These are phyloP conservation scores for Bombus waltoni DNA, from an alignment of 1,140 invertebrate species.

Conservation along the genomic window DNA sequence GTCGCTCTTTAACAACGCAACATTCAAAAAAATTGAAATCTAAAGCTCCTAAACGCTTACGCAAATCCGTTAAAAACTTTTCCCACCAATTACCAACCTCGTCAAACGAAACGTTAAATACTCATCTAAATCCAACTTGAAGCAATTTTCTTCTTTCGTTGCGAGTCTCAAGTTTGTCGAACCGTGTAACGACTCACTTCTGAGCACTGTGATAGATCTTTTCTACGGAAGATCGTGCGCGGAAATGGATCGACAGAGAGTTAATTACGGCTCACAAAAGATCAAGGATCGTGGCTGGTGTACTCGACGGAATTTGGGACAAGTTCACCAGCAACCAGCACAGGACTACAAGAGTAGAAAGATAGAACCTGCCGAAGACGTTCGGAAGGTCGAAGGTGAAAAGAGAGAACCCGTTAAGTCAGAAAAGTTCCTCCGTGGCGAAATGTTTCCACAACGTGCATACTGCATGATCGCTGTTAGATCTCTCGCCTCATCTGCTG, in stretches of 20 bases:
- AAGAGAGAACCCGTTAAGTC: conserved; percentile 59
- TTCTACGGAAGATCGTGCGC: conserved; percentile 39
- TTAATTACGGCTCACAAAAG: conserved; percentile 46
- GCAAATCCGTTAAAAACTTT: no score
- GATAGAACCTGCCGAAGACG: conserved; percentile 42
- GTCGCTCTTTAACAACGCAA: no score
- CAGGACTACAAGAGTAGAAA: conserved; percentile 21
- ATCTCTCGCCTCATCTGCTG: conserved; percentile 1
- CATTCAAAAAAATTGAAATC: no score
- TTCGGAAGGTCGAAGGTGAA: conserved; percentile 59
- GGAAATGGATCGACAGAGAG: conserved; percentile 24
- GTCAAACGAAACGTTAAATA: background rate
- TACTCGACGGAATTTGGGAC: conserved; percentile 54
- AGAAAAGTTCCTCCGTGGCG: conserved; percentile 20
- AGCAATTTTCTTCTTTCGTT: background rate
- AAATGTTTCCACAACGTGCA: conserved; percentile 10
- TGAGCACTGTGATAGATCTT: conserved; percentile 9
- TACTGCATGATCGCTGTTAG: background rate
- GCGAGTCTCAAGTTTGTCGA: background rate
- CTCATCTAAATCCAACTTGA: background rate
- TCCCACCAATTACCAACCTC: background rate
- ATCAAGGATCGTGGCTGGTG: conserved; percentile 41
- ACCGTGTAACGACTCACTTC: conserved; percentile 11
- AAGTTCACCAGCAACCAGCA: conserved; percentile 48
- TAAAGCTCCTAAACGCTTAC: no score